Evolutionary conservation across 1,140 invertebrate species (phyloP).

Genomic region (Chionoecetes opilio): DNA sequence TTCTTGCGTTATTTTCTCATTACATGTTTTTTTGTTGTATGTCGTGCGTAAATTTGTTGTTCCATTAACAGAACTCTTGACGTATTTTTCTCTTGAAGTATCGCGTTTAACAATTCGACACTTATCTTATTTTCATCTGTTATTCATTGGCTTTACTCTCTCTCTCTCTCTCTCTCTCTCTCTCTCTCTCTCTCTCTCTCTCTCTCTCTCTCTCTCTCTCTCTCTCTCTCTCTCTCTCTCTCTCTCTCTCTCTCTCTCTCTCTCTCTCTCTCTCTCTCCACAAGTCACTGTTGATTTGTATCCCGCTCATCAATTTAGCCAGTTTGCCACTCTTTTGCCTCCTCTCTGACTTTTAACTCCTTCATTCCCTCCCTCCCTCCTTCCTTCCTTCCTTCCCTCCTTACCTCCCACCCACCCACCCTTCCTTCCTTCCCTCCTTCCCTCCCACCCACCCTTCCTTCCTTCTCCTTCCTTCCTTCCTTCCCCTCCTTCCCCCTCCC

Average conservation of each 20-base stretch:
- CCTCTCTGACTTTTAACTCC: no score
- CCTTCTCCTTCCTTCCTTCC: not conserved
- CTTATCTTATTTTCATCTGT: not conserved
- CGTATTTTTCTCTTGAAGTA: not conserved
- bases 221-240: constrained; percentile 27
- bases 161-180: not conserved
- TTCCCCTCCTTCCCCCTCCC: not conserved
- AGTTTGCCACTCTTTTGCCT: not conserved
- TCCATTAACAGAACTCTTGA: not conserved
- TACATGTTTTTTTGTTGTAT: not conserved
- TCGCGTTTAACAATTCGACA: not conserved
- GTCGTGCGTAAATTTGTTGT: not conserved
- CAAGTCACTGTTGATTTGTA: not conserved
- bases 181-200: not conserved
- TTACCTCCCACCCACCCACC: not conserved
- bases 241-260: constrained; percentile 27
- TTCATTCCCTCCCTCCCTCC: no score
- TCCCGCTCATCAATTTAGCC: not conserved
- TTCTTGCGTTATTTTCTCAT: not conserved
- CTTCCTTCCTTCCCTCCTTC: not conserved
- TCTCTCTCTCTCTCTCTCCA: not conserved
- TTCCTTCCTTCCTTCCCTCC: no score
- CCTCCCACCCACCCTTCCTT: not conserved
- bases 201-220: constrained; percentile 2
- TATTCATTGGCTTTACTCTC: not conserved